Evolutionary conservation across 2,797 vertebrate genomes (phyloP).

Genomic region (Coregonus sp.): DNA sequence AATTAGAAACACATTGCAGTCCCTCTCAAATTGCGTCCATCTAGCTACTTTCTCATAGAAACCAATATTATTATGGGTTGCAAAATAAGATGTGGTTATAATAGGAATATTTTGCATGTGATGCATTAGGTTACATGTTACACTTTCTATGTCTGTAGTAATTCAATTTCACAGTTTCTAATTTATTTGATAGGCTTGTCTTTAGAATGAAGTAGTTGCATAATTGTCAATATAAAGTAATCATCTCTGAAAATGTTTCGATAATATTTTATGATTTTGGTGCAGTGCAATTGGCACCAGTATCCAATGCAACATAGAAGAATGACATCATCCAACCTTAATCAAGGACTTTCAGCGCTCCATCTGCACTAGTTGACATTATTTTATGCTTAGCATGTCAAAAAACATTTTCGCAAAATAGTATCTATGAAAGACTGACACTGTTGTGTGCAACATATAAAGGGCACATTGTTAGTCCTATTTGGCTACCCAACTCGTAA

Average conservation of each 20-base stretch:
- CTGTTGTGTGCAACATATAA: background rate
- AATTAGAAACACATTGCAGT: constrained; percentile 46
- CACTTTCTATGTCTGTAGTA: background rate
- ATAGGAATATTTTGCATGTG: background rate
- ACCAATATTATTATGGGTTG: background rate
- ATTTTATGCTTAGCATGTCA: constrained; percentile 7
- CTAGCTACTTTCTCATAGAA: background rate
- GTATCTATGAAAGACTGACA: background rate
- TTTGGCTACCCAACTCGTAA: background rate
- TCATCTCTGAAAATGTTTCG: background rate
- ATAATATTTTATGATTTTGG: constrained; percentile 20
- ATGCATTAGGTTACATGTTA: background rate
- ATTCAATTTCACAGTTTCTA: background rate
- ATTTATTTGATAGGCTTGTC: background rate
- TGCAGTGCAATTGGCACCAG: constrained; percentile 34
- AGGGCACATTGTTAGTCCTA: background rate
- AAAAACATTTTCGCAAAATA: background rate
- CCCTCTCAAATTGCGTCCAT: constrained; percentile 34
- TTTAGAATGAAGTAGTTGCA: too few relatives aligned
- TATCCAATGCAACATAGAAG: constrained; percentile 12
- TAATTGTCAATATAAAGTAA: background rate
- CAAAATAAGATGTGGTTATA: background rate
- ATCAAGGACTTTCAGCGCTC: constrained; percentile 55
- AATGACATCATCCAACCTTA: constrained; percentile 59
- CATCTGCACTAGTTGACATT: constrained; percentile 12